These are phyloP conservation scores for Vombatus ursinus DNA, from an alignment of 2,113 vertebrate species.

Conservation along the genomic window DNA sequence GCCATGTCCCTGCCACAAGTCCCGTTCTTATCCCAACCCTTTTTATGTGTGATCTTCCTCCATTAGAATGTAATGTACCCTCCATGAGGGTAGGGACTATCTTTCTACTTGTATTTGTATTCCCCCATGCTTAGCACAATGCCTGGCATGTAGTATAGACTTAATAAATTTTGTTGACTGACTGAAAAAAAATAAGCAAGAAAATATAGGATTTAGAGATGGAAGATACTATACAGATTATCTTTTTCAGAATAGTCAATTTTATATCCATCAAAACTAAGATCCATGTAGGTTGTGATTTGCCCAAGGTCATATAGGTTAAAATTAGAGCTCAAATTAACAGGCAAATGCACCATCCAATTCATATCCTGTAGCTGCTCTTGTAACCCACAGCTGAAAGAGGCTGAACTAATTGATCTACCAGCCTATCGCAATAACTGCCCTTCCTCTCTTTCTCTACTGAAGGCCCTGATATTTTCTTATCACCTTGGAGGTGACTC, in stretches of 20 bases:
- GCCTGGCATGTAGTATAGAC: not conserved
- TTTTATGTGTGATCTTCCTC: not conserved
- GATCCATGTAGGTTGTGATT: not conserved
- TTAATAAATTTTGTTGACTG: not conserved
- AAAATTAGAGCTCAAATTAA: not conserved
- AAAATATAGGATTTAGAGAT: not conserved
- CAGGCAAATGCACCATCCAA: not conserved
- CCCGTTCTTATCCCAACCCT: not conserved
- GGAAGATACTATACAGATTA: not conserved
- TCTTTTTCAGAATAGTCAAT: not conserved
- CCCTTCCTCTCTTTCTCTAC: conserved; percentile 52
- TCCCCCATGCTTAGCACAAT: not conserved
- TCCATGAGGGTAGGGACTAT: not conserved
- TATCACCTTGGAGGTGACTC: conserved; percentile 57
- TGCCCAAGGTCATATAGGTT: not conserved
- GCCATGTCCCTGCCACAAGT: not conserved
- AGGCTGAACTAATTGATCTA: not conserved
- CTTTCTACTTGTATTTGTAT: not conserved
- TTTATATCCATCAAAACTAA: not conserved
- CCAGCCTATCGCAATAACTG: not conserved
- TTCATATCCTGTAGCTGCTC: not conserved
- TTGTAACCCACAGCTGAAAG: not conserved
- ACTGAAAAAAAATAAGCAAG: not conserved
- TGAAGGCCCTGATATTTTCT: conserved; percentile 27
- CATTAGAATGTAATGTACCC: not conserved